Percentiles rank a stretch among this genome's conserved stretches.
Evolutionary conservation across 37 sponge, comb jelly and placozoan genomes (phyloP).

Genomic region (Oopsacas minuta): DNA sequence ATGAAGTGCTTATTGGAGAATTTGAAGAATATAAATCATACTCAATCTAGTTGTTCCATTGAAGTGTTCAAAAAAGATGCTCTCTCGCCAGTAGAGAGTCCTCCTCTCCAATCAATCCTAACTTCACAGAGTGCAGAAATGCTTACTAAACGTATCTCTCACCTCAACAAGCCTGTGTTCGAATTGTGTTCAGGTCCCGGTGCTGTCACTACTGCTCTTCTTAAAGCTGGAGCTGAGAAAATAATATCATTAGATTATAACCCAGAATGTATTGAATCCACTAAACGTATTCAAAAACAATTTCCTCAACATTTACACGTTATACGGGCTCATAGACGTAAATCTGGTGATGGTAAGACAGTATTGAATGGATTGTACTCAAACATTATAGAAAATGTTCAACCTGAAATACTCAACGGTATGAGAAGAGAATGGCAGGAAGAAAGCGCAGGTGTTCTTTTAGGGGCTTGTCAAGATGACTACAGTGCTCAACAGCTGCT

Average conservation of each 20-base stretch:
- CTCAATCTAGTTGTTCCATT: not conserved
- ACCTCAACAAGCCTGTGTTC: not conserved
- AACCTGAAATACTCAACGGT: not conserved
- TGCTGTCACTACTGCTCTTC: not conserved
- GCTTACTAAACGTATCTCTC: not conserved
- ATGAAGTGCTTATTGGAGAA: not conserved
- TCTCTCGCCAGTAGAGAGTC: not conserved
- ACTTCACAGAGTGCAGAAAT: not conserved
- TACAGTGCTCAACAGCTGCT: constrained; percentile 7
- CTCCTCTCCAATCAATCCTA: not conserved
- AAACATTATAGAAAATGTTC: not conserved
- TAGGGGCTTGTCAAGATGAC: constrained; percentile 1
- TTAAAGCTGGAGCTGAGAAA: not conserved
- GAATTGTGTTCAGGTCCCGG: not conserved
- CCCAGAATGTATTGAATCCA: not conserved
- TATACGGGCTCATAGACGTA: not conserved
- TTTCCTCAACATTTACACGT: not conserved
- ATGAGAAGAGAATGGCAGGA: not conserved
- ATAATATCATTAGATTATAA: not conserved
- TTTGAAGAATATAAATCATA: not conserved
- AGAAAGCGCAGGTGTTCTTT: not conserved
- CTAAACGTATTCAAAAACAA: not conserved
- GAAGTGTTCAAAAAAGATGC: not conserved
- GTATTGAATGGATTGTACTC: not conserved
- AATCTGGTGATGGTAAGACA: not conserved